Percentiles rank a stretch among this genome's conserved stretches.
Conservation (phyloP, 1,140 invertebrate species). For the Lepidurus apus region DNA sequence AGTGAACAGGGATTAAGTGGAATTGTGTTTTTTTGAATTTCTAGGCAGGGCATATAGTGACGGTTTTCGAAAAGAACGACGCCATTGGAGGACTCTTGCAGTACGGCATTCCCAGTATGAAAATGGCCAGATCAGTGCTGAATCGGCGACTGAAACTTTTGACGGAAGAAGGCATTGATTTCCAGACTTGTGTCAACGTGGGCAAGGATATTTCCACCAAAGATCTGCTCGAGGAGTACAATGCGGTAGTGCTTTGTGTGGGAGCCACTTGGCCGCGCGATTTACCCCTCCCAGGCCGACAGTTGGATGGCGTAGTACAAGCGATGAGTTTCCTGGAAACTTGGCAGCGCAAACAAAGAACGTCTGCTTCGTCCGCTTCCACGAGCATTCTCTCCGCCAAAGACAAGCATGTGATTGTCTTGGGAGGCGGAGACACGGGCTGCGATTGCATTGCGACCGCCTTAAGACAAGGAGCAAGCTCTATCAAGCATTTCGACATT, state of each 20-base stretch:
- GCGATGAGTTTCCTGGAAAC: constrained; percentile 96
- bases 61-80: constrained; percentile 95
- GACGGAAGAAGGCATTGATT: constrained; percentile 82
- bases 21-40: constrained; percentile 31
- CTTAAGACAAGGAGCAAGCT: constrained; percentile 90
- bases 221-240: constrained; percentile 65
- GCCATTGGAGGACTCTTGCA: constrained; percentile 87
- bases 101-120: constrained; percentile 98
- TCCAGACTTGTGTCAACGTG: constrained; percentile 83
- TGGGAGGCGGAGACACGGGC: constrained; percentile 98
- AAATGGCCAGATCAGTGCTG: constrained; percentile 87
- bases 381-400: constrained; percentile 65
- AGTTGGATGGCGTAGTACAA: constrained; percentile 88
- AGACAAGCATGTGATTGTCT: constrained; percentile 92
- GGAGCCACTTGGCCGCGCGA: constrained; percentile 97
- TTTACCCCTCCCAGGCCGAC: constrained; percentile 72
- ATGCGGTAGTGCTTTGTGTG: constrained; percentile 83
- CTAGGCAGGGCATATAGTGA: constrained; percentile 78
- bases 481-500: constrained; percentile 95
- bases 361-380: constrained; percentile 52
- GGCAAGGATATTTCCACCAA: constrained; percentile 82
- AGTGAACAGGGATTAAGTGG: background rate
- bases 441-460: constrained; percentile 99
- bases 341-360: constrained; percentile 94
- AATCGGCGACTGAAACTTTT: constrained; percentile 82